phyloP scores from a whole-genome alignment of 2,797 vertebrate species.

The Fistularia commersonii region DNA sequence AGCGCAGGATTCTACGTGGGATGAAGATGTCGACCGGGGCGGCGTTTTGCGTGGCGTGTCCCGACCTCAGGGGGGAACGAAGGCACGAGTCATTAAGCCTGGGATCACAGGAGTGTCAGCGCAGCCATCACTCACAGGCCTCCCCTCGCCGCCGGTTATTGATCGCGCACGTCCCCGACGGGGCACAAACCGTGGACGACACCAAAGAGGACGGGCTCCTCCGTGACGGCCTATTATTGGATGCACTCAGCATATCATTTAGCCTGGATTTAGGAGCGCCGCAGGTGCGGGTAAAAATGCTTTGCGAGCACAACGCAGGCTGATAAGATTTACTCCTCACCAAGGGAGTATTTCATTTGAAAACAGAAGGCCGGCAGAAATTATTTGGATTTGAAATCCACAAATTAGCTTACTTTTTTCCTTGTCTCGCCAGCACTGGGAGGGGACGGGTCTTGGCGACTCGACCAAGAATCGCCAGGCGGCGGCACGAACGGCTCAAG shows the following conservation, averaged over 20 bases:
- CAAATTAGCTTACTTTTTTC: no score
- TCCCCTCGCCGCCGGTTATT: constrained; percentile 22
- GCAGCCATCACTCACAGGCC: constrained; percentile 40
- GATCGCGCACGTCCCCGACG: constrained; percentile 28
- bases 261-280: no score
- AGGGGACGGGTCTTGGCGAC: no score
- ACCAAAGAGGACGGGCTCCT: constrained; percentile 7
- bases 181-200: constrained; percentile 13
- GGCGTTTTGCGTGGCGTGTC: neutral
- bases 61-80: neutral
- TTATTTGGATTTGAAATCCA: no score
- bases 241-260: neutral
- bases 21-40: constrained; percentile 11
- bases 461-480: no score
- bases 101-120: constrained; percentile 28
- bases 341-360: no score
- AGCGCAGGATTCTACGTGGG: neutral
- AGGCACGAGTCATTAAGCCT: constrained; percentile 35
- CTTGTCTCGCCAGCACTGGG: no score
- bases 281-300: no score
- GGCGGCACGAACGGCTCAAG: no score
- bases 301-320: no score
- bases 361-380: no score
- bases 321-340: no score
- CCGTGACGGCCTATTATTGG: constrained; percentile 1